Percentiles rank a stretch among this genome's conserved stretches.
These are phyloP conservation scores for Platycercus adscitus DNA, from an alignment of 2,113 vertebrate species.

Conservation along the genomic window DNA sequence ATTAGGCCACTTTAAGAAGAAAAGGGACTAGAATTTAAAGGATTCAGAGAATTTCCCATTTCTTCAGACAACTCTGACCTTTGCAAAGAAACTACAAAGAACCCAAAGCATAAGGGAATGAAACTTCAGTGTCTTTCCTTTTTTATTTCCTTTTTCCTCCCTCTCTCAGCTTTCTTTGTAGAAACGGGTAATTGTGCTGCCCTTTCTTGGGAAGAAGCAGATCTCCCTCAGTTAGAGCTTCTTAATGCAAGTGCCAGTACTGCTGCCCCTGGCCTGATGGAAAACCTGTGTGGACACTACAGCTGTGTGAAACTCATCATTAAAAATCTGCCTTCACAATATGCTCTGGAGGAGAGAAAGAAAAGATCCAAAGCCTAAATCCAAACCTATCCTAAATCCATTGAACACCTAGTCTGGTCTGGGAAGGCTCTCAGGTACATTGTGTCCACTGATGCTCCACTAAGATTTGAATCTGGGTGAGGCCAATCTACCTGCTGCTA, in stretches of 20 bases:
- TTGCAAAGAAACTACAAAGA: constrained; percentile 50
- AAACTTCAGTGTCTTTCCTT: constrained; percentile 14
- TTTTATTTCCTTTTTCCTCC: neutral
- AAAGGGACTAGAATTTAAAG: constrained; percentile 48
- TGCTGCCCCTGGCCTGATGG: neutral
- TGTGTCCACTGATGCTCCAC: neutral
- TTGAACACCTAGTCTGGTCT: neutral
- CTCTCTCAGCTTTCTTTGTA: neutral
- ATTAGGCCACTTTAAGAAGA: constrained; percentile 55
- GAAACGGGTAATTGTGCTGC: constrained; percentile 42
- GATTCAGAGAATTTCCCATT: constrained; percentile 54
- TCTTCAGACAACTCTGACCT: constrained; percentile 59
- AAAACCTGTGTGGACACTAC: neutral
- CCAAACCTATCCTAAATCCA: neutral
- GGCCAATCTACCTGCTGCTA: neutral
- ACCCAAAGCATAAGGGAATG: neutral
- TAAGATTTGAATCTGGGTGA: neutral
- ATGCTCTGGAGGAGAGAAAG: neutral
- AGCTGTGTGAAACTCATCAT: neutral
- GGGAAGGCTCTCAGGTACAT: neutral
- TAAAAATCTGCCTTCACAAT: neutral
- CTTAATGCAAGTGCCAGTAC: neutral
- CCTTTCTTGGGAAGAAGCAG: constrained; percentile 11
- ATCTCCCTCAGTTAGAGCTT: neutral
- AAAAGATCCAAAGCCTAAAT: neutral